Conservation (phyloP, 1,140 invertebrate genomes). For the Oryctes rhinoceros region DNA sequence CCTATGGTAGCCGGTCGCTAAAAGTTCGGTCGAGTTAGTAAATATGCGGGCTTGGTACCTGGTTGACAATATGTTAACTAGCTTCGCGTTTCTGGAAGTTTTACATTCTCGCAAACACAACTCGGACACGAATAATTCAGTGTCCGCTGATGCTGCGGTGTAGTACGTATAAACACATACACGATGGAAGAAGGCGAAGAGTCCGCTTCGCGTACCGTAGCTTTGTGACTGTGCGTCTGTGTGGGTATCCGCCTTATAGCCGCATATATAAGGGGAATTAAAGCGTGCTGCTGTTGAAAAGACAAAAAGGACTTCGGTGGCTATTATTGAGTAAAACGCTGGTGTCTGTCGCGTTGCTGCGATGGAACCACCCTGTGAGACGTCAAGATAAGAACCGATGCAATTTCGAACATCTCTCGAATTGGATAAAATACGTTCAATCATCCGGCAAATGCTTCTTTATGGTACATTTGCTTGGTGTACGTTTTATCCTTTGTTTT, state of each 20-base stretch:
- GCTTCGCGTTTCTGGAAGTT: constrained; percentile 52
- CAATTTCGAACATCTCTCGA: constrained; percentile 29
- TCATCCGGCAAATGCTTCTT: constrained; percentile 28
- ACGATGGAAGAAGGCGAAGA: not conserved
- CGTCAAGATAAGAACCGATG: constrained; percentile 21
- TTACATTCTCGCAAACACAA: constrained; percentile 57
- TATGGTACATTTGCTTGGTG: not conserved
- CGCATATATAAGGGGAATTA: not conserved
- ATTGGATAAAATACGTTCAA: constrained; percentile 35
- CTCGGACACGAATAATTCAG: constrained; percentile 57
- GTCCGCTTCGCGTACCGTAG: not conserved
- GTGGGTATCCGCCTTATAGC: not conserved
- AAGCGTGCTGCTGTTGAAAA: constrained; percentile 42
- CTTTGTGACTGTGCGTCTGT: not conserved
- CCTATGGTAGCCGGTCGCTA: constrained; percentile 42
- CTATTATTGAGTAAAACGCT: constrained; percentile 55
- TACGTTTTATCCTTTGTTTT: not conserved
- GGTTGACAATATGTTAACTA: constrained; percentile 59
- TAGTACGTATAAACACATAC: not conserved
- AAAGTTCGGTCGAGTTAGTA: constrained; percentile 57
- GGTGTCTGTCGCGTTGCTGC: constrained; percentile 53
- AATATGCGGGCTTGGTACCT: constrained; percentile 55
- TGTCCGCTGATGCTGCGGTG: constrained; percentile 22
- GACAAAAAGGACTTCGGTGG: constrained; percentile 52
- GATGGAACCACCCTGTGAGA: constrained; percentile 54